Evolutionary conservation across 2,113 vertebrate species (phyloP), one percentile per base, ranked within the genome.

Genomic region (Cyprinodon tularosa): DNA sequence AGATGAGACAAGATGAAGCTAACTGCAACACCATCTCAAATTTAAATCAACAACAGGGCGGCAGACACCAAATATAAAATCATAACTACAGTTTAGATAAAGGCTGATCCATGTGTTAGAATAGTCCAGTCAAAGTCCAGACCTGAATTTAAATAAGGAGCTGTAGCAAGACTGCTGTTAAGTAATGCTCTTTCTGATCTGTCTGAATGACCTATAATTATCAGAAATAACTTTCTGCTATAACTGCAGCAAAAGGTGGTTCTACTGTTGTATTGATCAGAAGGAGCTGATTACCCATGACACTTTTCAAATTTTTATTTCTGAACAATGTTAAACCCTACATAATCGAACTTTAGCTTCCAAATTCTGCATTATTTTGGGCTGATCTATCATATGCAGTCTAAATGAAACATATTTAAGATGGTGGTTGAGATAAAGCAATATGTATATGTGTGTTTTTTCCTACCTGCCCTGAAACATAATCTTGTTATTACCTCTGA

Each of bases 401-500:
- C 50, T 20, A 53, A 53, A 29, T 29, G 29, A 29, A 29, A 53
- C 6, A 45, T 45, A 10, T 45, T 7, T 8, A 45, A 10, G 5
- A 11, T 53, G 17, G 50, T 53, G 17, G 17, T 53, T 53, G 17
- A 20, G 7, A 53, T 29, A 29, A 29, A 29, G 12, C 22, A 3
- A 12, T 66, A 14, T 4, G 14, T 0, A 22, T n/a, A 62, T 67
- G 44, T 37, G n/a, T 57, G 45, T 57, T 48, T 66, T 69, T 65
- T 45, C 15, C 36, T 66, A 39, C 42, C 37, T 17, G n/a, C 15
- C 39, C 68, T 17, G 53, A 59, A 53, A 72, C 38, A 72, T 37
- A 62, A 62, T 36, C 62, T 47, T 1, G 7, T 17, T 61, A 72
- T 76, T 79, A 68, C 71, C 61, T 66, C 29, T 62, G 47, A 60